Base-by-base conservation (phyloP, 2,888 invertebrate genomes). In the Eupithecia subumbrata region DNA sequence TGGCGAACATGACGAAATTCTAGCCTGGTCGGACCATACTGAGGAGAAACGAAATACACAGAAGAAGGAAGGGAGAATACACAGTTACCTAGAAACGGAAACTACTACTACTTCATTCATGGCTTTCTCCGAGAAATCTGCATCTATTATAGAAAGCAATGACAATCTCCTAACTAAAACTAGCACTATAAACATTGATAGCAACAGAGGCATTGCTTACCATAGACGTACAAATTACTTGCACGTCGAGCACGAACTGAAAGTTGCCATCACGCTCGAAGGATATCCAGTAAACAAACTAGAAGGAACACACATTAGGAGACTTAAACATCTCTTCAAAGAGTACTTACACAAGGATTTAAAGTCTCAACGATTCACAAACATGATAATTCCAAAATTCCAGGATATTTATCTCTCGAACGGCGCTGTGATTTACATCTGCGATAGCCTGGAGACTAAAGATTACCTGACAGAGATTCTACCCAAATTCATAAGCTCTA, bases 401-500 rank as follows among this genome's bases (percentile, higher is more conserved):
- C 92, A 92, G 84, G 94, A 94, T 52, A 88, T 93, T 30, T 94
- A 92, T 70, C 74, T 94, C 5, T 93, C 94, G 0, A 94, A 94
- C 56, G 94, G 94, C 0, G 94, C 94, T 76, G 90, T 94, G 34
- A 92, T 94, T 56, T 94, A 94, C 75, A 88, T 94, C 37, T 94
- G 94, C 86, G 93, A 94, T 81, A 92, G 93, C 85, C 83, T 94
- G 69, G 94, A 94, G 83, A 93, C 93, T 5, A 94, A 90, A 79
- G 93, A 94, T 68, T 94, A 94, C 80, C 83, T 94, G 14, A 87
- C 84, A 0, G 93, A 93, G 73, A 82, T 92, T 16, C 78, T 94
- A 30, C 91, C 93, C 0, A 94, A 92, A 77, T 91, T 94, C 40
- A 86, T 92, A 8, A 89, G 90, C 56, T 90, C 92, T 0, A 94